These are phyloP conservation scores for Drosophila pectinifera DNA, from an alignment of 1,140 invertebrate species.

Conservation along the genomic window DNA sequence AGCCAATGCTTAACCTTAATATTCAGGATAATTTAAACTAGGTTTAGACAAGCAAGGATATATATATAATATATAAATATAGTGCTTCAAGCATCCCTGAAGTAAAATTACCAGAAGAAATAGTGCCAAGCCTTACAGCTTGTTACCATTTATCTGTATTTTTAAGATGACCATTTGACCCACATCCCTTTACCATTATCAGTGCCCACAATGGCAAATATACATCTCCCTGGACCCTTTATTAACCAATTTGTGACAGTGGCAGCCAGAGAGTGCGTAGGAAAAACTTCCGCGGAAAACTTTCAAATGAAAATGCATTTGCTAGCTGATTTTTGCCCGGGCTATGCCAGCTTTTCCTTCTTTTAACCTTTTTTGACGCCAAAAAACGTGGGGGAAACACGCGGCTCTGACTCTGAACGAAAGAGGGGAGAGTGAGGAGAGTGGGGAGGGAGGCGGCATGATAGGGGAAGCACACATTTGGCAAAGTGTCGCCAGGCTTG, in stretches of 20 bases:
- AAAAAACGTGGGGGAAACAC: constrained; percentile 67
- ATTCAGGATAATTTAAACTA: too few relatives aligned
- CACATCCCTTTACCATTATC: neutral
- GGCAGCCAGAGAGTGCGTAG: constrained; percentile 24
- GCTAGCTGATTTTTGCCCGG: constrained; percentile 63
- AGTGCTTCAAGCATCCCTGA: neutral
- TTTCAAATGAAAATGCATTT: constrained; percentile 80
- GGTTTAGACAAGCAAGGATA: too few relatives aligned
- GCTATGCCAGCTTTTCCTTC: constrained; percentile 39
- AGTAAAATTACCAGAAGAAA: neutral
- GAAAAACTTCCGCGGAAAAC: constrained; percentile 55
- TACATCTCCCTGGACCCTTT: neutral
- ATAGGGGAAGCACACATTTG: constrained; percentile 53
- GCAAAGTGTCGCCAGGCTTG: constrained; percentile 78
- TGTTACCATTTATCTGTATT: neutral
- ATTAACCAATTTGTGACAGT: constrained; percentile 40
- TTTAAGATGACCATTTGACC: constrained; percentile 12
- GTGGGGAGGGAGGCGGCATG: constrained; percentile 20
- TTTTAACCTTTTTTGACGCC: constrained; percentile 42
- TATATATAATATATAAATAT: too few relatives aligned
- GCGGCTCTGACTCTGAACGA: constrained; percentile 64
- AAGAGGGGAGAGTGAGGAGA: neutral
- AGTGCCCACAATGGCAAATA: constrained; percentile 5
- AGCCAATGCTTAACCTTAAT: too few relatives aligned
- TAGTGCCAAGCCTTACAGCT: neutral